phyloP scores from a whole-genome alignment of 2,113 vertebrate species.

The Mustela nigripes region DNA sequence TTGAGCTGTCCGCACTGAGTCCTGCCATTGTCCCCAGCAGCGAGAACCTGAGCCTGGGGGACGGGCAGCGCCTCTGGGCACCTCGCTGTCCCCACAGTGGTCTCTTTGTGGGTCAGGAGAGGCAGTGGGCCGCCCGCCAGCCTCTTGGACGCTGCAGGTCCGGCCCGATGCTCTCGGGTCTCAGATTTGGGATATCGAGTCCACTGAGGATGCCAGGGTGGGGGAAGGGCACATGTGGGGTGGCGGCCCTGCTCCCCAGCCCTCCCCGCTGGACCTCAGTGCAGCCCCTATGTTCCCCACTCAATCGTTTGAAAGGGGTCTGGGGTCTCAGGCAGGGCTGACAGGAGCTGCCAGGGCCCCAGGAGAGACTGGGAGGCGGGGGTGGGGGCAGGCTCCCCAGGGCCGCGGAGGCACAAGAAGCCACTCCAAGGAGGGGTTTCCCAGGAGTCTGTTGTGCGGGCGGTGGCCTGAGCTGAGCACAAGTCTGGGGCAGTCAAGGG shows the following conservation, averaged over 20 bases:
- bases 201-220: neutral
- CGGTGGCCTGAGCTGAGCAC: neutral
- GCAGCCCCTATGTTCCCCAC: rapidly evolving
- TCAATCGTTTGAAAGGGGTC: neutral
- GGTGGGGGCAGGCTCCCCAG: neutral
- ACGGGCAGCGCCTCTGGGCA: neutral
- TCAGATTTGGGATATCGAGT: neutral
- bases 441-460: neutral
- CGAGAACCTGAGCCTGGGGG: neutral
- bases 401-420: neutral
- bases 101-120: neutral
- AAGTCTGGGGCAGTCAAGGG: neutral
- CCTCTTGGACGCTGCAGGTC: neutral
- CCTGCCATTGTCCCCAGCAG: neutral
- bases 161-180: neutral
- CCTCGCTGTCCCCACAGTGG: neutral
- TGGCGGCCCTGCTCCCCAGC: rapidly evolving
- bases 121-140: neutral
- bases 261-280: rapidly evolving
- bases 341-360: neutral
- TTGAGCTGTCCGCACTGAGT: neutral
- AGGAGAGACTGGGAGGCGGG: neutral
- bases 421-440: neutral
- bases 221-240: neutral
- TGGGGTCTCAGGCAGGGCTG: neutral